These are phyloP conservation scores for Antechinus flavipes DNA, from an alignment of 2,113 vertebrate species.

Conservation along the genomic window DNA sequence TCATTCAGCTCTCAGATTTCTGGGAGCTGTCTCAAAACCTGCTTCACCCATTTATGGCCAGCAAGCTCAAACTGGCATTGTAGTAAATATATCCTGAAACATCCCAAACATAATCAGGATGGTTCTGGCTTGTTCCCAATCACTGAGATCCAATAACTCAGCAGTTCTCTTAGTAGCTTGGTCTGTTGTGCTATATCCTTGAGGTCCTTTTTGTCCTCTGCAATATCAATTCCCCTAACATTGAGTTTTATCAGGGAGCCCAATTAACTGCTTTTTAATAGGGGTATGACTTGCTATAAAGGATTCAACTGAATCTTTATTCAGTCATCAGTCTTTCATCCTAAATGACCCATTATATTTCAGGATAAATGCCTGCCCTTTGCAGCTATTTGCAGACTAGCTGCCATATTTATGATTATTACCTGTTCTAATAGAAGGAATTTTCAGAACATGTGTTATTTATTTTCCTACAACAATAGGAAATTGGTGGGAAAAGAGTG, in stretches of 20 bases:
- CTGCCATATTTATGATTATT: neutral
- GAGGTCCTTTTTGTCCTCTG: neutral
- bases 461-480: neutral
- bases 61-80: neutral
- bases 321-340: neutral
- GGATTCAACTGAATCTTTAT: neutral
- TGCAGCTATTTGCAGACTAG: neutral
- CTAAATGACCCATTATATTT: neutral
- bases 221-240: neutral
- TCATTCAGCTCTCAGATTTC: neutral
- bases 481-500: neutral
- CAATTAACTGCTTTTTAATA: neutral
- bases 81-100: neutral
- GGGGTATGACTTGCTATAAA: neutral
- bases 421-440: neutral
- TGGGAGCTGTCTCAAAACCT: neutral
- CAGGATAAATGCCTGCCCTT: neutral
- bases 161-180: neutral
- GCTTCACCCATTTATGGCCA: neutral
- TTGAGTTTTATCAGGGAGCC: neutral
- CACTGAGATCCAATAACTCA: neutral
- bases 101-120: neutral
- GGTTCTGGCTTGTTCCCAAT: neutral
- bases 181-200: neutral
- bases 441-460: neutral